phyloP scores from a whole-genome alignment of 1,140 invertebrate species.

The Oppia nitens region DNA sequence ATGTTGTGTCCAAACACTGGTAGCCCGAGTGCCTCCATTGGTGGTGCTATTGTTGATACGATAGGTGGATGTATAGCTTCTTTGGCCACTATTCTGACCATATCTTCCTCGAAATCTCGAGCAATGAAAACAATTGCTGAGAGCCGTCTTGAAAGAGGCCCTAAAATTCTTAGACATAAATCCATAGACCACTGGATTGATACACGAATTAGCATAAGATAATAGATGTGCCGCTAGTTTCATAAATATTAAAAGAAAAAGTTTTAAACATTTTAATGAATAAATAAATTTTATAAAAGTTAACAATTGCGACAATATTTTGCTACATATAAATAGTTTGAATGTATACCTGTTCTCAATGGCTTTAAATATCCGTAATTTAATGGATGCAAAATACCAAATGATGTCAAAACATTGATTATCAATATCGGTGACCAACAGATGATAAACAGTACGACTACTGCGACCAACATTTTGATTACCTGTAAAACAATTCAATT shows the following conservation, averaged over 20 bases:
- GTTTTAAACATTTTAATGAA: background rate
- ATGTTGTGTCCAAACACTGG: background rate
- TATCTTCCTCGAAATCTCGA: background rate
- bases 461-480: constrained; percentile 50
- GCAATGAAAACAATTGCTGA: constrained; percentile 26
- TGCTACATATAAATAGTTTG: too few relatives aligned
- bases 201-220: constrained; percentile 53
- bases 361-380: constrained; percentile 40
- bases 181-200: constrained; percentile 59
- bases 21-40: background rate
- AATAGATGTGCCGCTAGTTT: constrained; percentile 38
- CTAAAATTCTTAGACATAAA: constrained; percentile 64
- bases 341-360: constrained; percentile 34
- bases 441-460: constrained; percentile 46
- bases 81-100: background rate
- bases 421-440: constrained; percentile 50
- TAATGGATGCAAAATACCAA: constrained; percentile 34
- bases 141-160: constrained; percentile 38
- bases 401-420: constrained; percentile 42
- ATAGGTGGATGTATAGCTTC: background rate
- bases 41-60: constrained; percentile 5
- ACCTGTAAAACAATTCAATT: constrained; percentile 33
- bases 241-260: background rate
- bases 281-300: background rate
- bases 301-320: background rate